Evolutionary conservation across 2,797 vertebrate species (phyloP).

Genomic region (Poecilia velifera): DNA sequence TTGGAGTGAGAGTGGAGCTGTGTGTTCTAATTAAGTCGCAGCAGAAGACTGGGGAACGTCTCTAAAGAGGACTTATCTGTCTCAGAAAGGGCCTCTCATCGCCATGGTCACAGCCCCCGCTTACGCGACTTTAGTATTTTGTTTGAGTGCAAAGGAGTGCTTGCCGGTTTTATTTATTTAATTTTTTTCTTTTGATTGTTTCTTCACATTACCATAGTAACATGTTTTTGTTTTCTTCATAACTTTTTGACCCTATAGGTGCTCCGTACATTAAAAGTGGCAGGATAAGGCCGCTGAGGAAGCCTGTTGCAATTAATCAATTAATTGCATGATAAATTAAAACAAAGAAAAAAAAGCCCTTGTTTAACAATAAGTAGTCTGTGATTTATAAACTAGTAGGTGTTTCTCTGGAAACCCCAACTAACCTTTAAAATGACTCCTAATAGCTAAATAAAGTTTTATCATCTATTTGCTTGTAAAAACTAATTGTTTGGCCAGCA

Average conservation of each 20-base stretch:
- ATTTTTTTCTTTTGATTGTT: neutral
- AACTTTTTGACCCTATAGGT: slow-evolving; percentile 15
- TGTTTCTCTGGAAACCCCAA: too few relatives aligned
- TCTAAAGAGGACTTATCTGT: slow-evolving; percentile 55
- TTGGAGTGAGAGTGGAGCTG: slow-evolving; percentile 48
- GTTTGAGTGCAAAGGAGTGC: slow-evolving; percentile 27
- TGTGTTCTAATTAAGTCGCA: slow-evolving; percentile 70
- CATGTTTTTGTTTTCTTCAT: slow-evolving; percentile 7
- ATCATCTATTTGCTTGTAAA: neutral
- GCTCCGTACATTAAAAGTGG: slow-evolving; percentile 1
- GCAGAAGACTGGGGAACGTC: slow-evolving; percentile 57
- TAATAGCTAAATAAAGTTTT: neutral
- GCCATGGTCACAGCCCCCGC: slow-evolving; percentile 23
- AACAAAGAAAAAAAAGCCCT: too few relatives aligned
- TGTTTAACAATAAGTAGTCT: too few relatives aligned
- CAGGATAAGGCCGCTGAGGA: neutral
- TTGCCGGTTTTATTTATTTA: neutral
- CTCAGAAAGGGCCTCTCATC: slow-evolving; percentile 21
- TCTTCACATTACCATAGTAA: neutral
- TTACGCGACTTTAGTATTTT: slow-evolving; percentile 49
- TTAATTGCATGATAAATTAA: too few relatives aligned
- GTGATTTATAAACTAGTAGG: too few relatives aligned
- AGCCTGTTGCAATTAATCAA: too few relatives aligned
- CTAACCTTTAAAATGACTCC: neutral
- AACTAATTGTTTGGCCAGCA: neutral